Percentiles rank a stretch among this genome's conserved stretches.
Conservation (phyloP, 2,797 vertebrate genomes). For the Anguilla pacifica region DNA sequence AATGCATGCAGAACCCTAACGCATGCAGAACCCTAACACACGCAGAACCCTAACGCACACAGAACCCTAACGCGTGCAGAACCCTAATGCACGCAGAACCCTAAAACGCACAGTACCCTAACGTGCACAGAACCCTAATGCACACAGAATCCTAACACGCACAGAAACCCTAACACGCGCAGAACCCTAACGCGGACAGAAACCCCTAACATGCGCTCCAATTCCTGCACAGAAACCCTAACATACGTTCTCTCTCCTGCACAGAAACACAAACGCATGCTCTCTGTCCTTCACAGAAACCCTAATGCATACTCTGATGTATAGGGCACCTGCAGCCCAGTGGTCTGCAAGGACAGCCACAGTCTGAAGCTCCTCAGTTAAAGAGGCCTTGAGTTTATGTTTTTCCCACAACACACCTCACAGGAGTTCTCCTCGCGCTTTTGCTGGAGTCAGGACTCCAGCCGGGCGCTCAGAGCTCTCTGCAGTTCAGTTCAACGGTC, state of each 20-base stretch:
- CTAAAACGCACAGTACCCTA: conserved; percentile 16
- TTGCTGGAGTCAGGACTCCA: background rate
- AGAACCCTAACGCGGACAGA: background rate
- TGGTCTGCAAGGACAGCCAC: background rate
- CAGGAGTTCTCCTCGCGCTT: background rate
- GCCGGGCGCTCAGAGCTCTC: background rate
- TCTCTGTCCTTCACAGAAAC: conserved; percentile 32
- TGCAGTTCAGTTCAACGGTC: background rate
- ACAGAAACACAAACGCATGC: conserved; percentile 18
- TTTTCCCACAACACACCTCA: background rate
- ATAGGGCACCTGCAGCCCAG: background rate
- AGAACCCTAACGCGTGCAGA: too few species aligned
- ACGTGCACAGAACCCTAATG: conserved; percentile 18
- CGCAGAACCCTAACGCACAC: too few species aligned
- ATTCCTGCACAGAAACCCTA: conserved; percentile 27
- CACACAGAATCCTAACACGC: conserved; percentile 27
- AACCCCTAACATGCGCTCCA: background rate
- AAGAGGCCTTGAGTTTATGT: background rate
- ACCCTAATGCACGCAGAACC: too few species aligned
- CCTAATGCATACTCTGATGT: background rate
- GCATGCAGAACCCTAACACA: too few species aligned
- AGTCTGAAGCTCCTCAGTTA: background rate
- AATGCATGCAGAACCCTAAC: too few species aligned
- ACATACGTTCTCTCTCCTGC: conserved; percentile 27
- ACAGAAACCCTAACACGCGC: too few species aligned